Conservation (phyloP, 2,113 vertebrate genomes). For the Rhynchopsitta pachyrhyncha region DNA sequence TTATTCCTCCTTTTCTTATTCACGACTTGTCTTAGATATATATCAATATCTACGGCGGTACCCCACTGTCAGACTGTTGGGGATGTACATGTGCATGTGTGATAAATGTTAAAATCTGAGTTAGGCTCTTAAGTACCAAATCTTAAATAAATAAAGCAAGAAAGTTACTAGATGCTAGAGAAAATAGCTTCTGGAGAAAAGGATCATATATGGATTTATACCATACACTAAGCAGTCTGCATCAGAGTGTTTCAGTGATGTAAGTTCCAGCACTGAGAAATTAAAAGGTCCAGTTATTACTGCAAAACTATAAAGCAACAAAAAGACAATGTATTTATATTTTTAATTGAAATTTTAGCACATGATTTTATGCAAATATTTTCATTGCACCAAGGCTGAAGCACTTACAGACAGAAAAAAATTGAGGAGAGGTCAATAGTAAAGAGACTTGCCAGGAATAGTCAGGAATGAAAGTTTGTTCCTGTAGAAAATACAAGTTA, state of each 20-base stretch:
- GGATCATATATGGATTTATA: not conserved
- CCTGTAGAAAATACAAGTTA: not conserved
- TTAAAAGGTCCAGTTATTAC: not conserved
- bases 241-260: not conserved
- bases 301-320: not conserved
- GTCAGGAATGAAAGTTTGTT: not conserved
- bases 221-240: not conserved
- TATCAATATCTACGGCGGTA: not conserved
- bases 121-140: not conserved
- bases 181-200: not conserved
- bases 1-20: not conserved
- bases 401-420: not conserved
- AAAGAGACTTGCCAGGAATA: not conserved
- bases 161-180: not conserved
- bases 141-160: not conserved
- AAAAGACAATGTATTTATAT: not conserved
- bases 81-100: fast-evolving
- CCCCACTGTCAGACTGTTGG: not conserved
- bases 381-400: not conserved
- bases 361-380: not conserved
- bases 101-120: not conserved
- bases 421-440: not conserved
- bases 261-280: not conserved
- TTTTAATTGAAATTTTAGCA: not conserved
- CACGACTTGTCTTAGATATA: not conserved